Evolutionary conservation across 1,140 invertebrate genomes (phyloP), one percentile per base, ranked within the genome.

Genomic region (Aphelinus atriplicis): DNA sequence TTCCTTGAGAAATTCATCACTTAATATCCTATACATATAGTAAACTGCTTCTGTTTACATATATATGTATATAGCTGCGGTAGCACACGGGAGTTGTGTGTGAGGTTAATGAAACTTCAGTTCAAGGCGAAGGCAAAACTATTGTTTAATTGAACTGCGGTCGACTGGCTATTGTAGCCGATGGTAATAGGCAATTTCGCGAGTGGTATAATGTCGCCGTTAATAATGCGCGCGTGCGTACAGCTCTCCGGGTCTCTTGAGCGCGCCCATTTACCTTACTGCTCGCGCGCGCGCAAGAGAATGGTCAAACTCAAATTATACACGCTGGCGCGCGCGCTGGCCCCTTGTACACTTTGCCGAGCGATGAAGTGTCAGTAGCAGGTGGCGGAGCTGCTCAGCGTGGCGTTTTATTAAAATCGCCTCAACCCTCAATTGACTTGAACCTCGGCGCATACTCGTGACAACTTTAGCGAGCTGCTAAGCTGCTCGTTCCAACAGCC

Each of bases 61-160:
- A 26, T 26, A 26, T 26, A 26, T 26, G 26, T 26, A 26, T 26
- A 66, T 55, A 26, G 45, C n/a, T 9, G 50, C 6, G 42, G 50
- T 7, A 55, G 26, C 48, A 48, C 7, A 48, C 10, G 9, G 46
- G 48, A 68, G 1, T 10, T n/a, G 7, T 7, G 9, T n/a, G 43
- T n/a, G 48, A 65, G 50, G 70, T 58, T 65, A 72, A 65, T 65
- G 53, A 58, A 72, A 65, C 53, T 61, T 72, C 62, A 72, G 62
- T 72, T 62, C 53, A 65, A 72, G 71, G 62, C 62, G 26, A 65
- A 53, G 50, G 62, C 53, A 65, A 65, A 72, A 58, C 62, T 72
- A 72, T 72, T 72, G 55, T 72, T 65, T 72, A 72, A 72, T 72
- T 72, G 63, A 72, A 72, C 48, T 67, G 71, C 64, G 71, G 71